Evolutionary conservation across 2,797 vertebrate genomes (phyloP), one percentile per base, ranked within the genome.

Genomic region (Onychomys leucogaster): DNA sequence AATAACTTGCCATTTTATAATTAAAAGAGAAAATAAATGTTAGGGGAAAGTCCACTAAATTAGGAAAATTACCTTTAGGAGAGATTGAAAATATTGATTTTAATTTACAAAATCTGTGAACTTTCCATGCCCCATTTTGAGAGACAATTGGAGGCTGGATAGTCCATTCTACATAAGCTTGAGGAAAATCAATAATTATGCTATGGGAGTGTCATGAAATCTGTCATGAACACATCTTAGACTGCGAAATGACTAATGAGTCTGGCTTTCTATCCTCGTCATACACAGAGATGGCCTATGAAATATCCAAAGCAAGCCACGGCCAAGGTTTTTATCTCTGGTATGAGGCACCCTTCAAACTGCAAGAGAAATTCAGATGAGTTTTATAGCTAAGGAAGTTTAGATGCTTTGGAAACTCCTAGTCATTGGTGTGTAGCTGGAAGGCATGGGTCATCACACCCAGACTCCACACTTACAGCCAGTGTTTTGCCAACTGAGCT

Each of bases 51-150:
- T 98, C 98, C 98, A 98, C 98, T 98, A 99, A 99, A 99, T 99
- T 99, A 99, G 98, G 98, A 98, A 99, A 99, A 99, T 98, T 98
- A 99, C 98, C 98, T 99, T 99, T 98, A 99, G 98, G 97, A 99
- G 98, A 99, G 99, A 99, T 99, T 99, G 99, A 98, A 99, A 99
- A 98, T 99, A 99, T 99, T 99, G 99, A 99, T 99, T 99, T 99
- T 99, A 99, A 99, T 99, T 99, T 99, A 99, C 98, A 98, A 99
- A 99, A 99, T 99, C 99, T 99, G 99, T 99, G 99, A 98, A 98
- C 98, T 98, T 98, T 98, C 98, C 98, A 98, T 98, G 98, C 98
- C 98, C 98, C 98, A 98, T 97, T 98, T 98, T 97, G 98, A 98
- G 98, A 98, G 98, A 99, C 99, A 99, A 99, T 99, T 99, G 98